Base-by-base conservation (phyloP, 2,888 invertebrate genomes). In the Diarsia mendica region DNA sequence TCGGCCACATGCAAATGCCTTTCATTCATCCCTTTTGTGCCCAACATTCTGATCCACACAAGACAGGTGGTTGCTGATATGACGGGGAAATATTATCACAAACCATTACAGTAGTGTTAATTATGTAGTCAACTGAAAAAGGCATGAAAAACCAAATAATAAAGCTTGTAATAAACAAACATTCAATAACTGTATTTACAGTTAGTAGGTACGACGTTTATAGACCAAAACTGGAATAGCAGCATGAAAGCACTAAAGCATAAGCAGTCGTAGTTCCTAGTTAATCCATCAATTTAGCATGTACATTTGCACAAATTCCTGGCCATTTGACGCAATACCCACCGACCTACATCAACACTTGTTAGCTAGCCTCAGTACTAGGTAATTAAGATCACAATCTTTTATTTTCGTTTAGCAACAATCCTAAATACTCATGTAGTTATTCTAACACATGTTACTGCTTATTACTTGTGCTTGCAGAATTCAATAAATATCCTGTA, bases 381-480 rank as follows among this genome's bases (percentile, higher is more conserved):
- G 72, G 82, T 86, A 89, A 91, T 90, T 88, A 89, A 89, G 90
- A 91, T 91, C 82, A 78, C 28, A 83, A 91, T 91, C 90, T 81
- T 78, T 72, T 76, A 71, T 73, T 90, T 88, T 85, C 81, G 83
- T 91, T 86, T 82, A 80, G 89, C 87, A 88, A 89, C 80, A 67
- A 83, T 73, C 72, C 82, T 86, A 82, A 86, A 85, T 87, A 82
- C 80, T 79, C 68, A 75, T 80, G 75, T 83, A 81, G 79, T 77
- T 83, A 68, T 72, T 83, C 71, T 53, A 66, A 77, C 63, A 70
- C 51, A 67, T 71, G 65, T 80, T 55, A n/a, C 61, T 53, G 48
- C 67, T 61, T 51, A 69, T 48, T 51, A 20, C 23, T 9, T 15
- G n/a, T 39, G 33, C 13, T 71, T 69, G 58, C 20, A 48, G 66